These are phyloP conservation scores for Penaeus chinensis DNA, from an alignment of 1,140 invertebrate species.

Conservation along the genomic window DNA sequence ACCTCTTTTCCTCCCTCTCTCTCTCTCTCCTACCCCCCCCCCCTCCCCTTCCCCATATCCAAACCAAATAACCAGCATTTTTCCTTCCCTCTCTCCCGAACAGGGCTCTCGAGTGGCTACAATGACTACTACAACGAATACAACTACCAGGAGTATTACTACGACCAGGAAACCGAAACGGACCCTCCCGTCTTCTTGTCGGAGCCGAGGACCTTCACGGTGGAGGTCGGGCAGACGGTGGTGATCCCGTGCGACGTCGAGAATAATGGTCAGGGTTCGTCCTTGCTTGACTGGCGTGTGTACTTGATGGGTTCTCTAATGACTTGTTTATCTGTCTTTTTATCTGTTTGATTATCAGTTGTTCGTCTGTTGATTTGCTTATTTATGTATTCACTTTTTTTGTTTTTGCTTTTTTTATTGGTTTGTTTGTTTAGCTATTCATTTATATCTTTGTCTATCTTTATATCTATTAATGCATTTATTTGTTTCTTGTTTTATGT, in stretches of 20 bases:
- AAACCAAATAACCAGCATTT: background rate
- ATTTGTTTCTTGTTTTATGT: background rate
- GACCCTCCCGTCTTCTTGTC: conserved; percentile 47
- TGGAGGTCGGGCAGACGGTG: conserved; percentile 57
- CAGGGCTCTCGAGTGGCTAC: conserved; percentile 16
- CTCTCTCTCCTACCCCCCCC: background rate
- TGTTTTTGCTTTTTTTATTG: too few species aligned
- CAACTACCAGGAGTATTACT: conserved; percentile 15
- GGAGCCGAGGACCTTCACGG: conserved; percentile 48
- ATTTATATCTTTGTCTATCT: too few species aligned
- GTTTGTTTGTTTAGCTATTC: too few species aligned
- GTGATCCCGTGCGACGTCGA: conserved; percentile 56
- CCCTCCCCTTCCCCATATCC: background rate
- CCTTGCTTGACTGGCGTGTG: too few species aligned
- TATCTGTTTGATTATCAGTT: too few species aligned
- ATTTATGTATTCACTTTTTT: too few species aligned
- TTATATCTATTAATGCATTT: background rate
- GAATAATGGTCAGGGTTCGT: conserved; percentile 39
- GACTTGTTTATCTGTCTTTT: too few species aligned
- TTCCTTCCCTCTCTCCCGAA: background rate
- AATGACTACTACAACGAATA: conserved; percentile 1
- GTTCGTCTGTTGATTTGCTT: too few species aligned
- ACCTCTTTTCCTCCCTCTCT: conserved; percentile 24
- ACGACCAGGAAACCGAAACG: conserved; percentile 14
- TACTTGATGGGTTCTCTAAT: too few species aligned